Base-by-base conservation (phyloP, 2,113 vertebrate species). In the Menidia beryllina region DNA sequence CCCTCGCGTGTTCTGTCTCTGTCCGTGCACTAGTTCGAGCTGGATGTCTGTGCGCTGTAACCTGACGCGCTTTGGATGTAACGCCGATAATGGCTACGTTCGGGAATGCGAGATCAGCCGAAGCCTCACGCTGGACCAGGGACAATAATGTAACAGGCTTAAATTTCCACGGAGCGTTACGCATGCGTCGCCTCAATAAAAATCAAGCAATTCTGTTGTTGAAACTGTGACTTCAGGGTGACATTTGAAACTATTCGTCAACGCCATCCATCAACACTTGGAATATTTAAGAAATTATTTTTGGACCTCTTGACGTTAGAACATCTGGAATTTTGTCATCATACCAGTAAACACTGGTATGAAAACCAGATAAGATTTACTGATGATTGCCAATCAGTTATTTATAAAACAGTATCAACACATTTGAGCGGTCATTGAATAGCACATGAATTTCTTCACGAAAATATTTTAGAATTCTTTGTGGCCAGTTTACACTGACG, bases 21-120 rank as follows among this genome's bases (percentile, higher is more conserved):
- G 56, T 57, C 30, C 52, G 52, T 70, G 67, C 15, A 23, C 15
- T n/a, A 10, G 43, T 27, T 1, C 19, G 38, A 15, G 30, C 62
- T 48, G 20, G 15, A 20, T 74, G 74, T 64, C 24, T 36, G 20
- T 41, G 53, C 77, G 60, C 56, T 69, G 81, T 61, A 85, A 90
- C 70, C 55, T 36, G 83, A 89, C 4, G 27, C 60, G 12, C 20
- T n/a, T 0, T 76, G 24, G 47, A 68, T 63, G 74, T 48, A 36
- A 66, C 30, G 25, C 41, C 47, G 36, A 49, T 57, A 77, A 84
- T 61, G 72, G 69, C 48, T n/a, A 24, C 61, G 72, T 54, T 48
- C 64, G 72, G 77, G 66, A 79, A 65, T 65, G 72, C 74, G 62
- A 47, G 45, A 65, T 47, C 48, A 54, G 71, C 56, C 70, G 41